Conservation (phyloP, 2,797 vertebrate genomes). For the Sphenodon punctatus region DNA sequence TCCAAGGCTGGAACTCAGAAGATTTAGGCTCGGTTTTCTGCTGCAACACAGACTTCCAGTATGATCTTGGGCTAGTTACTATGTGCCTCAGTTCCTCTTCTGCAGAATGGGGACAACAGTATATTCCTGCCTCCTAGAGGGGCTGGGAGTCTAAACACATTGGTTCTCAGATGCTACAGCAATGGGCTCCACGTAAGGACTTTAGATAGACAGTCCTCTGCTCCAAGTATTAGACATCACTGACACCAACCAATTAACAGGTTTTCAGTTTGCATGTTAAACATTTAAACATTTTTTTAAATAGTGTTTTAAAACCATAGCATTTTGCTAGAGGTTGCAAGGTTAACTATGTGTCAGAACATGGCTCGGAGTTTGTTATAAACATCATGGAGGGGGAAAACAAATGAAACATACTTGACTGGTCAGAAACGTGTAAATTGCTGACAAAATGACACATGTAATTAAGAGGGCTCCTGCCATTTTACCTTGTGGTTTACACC, state of each 20-base stretch:
- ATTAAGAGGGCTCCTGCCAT: slow-evolving; percentile 94
- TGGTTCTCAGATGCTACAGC: too few species aligned
- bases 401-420: slow-evolving; percentile 87
- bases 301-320: background rate
- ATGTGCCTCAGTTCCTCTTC: too few species aligned
- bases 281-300: background rate
- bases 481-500: slow-evolving; percentile 93
- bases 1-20: too few species aligned
- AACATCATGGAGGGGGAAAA: slow-evolving; percentile 63
- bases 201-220: background rate
- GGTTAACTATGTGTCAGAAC: slow-evolving; percentile 7
- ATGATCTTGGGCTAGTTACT: too few species aligned
- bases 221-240: too few species aligned
- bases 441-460: slow-evolving; percentile 95
- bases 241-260: background rate
- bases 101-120: too few species aligned
- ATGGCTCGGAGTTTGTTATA: slow-evolving; percentile 31
- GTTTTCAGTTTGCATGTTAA: slow-evolving; percentile 8
- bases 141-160: too few species aligned
- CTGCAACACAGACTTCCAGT: too few species aligned
- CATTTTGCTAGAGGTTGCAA: background rate
- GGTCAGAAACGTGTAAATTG: slow-evolving; percentile 95
- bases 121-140: too few species aligned
- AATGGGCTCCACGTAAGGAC: too few species aligned
- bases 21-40: too few species aligned